Evolutionary conservation across 2,113 vertebrate genomes (phyloP).

Genomic region (Taxidea taxus): DNA sequence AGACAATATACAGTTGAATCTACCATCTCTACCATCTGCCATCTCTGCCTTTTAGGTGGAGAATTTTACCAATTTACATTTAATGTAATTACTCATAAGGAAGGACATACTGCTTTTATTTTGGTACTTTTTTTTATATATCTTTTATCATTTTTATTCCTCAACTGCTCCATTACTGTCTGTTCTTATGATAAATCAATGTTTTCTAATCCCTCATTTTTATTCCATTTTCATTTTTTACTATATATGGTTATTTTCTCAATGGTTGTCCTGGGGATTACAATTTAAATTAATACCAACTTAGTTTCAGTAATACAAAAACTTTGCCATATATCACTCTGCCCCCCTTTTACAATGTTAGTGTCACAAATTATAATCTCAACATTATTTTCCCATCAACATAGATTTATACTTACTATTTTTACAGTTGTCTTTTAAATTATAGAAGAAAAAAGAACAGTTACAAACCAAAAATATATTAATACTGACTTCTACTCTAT

Average conservation of each 20-base stretch:
- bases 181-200: not conserved
- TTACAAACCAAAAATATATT: not conserved
- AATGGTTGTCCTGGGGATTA: not conserved
- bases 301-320: not conserved
- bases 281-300: not conserved
- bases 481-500: not conserved
- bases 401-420: not conserved
- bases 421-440: not conserved
- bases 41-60: not conserved
- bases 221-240: not conserved
- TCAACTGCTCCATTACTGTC: not conserved
- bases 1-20: not conserved
- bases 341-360: not conserved
- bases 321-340: not conserved
- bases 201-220: not conserved
- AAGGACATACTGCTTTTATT: not conserved
- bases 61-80: not conserved
- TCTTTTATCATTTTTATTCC: not conserved
- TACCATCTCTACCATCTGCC: no score
- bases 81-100: not conserved
- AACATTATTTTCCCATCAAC: not conserved
- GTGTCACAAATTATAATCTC: not conserved
- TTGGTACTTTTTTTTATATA: not conserved
- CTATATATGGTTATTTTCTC: not conserved
- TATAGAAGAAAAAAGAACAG: not conserved